These are phyloP conservation scores for Cyanoderma ruficeps DNA, from an alignment of 2,113 vertebrate species.

Conservation along the genomic window DNA sequence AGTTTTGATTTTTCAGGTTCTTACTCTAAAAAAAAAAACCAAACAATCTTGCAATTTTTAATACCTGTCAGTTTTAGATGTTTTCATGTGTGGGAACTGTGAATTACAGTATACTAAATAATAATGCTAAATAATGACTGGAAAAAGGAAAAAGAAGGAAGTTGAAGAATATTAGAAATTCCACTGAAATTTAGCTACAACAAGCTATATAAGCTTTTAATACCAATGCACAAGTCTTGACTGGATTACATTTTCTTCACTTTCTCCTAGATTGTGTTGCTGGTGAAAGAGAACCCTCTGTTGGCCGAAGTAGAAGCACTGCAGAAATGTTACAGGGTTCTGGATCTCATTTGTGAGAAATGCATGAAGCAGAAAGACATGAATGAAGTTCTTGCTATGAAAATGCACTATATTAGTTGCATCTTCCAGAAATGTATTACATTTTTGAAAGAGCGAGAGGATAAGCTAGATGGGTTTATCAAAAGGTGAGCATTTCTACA, in stretches of 20 bases:
- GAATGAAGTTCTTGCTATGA: constrained; percentile 98
- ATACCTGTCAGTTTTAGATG: background rate
- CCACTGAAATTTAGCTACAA: background rate
- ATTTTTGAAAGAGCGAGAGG: constrained; percentile 88
- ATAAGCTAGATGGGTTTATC: constrained; percentile 87
- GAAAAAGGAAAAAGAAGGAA: background rate
- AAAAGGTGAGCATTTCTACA: constrained; percentile 79
- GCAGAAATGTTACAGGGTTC: constrained; percentile 87
- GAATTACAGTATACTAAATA: background rate
- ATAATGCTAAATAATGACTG: background rate
- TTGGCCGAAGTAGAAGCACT: constrained; percentile 85
- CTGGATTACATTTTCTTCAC: background rate
- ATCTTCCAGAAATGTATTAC: constrained; percentile 88
- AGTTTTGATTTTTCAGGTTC: background rate
- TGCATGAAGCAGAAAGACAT: constrained; percentile 98
- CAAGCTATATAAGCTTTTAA: background rate
- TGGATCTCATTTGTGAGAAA: constrained; percentile 96
- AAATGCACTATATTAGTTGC: constrained; percentile 97
- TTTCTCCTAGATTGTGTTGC: constrained; percentile 85
- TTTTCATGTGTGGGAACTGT: background rate
- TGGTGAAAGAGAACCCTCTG: constrained; percentile 92
- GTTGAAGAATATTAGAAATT: background rate
- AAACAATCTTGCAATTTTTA: background rate
- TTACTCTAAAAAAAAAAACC: background rate
- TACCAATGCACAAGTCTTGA: background rate